Conservation (phyloP, 2,888 invertebrate genomes). For the Chrysolina haemoptera region DNA sequence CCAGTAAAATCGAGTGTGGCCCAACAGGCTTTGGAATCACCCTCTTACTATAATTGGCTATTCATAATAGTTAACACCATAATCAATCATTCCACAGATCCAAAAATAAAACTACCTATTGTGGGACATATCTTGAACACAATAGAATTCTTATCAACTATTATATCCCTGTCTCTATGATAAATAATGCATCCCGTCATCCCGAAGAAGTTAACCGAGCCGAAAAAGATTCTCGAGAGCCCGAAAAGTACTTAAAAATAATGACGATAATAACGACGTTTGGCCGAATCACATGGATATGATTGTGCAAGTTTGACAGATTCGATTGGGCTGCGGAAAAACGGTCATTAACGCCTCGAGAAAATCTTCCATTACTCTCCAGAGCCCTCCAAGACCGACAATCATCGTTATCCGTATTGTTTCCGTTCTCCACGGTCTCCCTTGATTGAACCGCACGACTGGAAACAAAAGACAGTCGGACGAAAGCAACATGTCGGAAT, state of each 20-base stretch:
- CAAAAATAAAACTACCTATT: neutral
- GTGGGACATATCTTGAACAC: neutral
- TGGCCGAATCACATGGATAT: slow-evolving; percentile 58
- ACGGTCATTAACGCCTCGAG: slow-evolving; percentile 67
- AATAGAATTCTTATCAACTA: neutral
- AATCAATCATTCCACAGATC: too few species aligned
- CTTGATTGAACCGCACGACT: slow-evolving; percentile 62
- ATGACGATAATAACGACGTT: slow-evolving; percentile 55
- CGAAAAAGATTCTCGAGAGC: slow-evolving; percentile 37
- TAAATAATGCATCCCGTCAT: slow-evolving; percentile 31
- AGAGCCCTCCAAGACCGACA: slow-evolving; percentile 67
- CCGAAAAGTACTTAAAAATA: slow-evolving; percentile 49
- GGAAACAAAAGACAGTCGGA: slow-evolving; percentile 50
- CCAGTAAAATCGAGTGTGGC: too few species aligned
- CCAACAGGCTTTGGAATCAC: too few species aligned
- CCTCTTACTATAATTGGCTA: too few species aligned
- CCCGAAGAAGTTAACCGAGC: slow-evolving; percentile 42
- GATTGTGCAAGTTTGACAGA: slow-evolving; percentile 65
- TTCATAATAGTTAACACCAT: too few species aligned
- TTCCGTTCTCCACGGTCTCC: slow-evolving; percentile 49
- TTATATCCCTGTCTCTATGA: neutral
- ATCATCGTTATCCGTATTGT: slow-evolving; percentile 70
- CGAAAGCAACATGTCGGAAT: slow-evolving; percentile 66
- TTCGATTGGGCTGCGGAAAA: slow-evolving; percentile 61
- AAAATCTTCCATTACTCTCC: slow-evolving; percentile 67